phyloP scores from a whole-genome alignment of 2,888 invertebrate species.

The Troides aeacus region DNA sequence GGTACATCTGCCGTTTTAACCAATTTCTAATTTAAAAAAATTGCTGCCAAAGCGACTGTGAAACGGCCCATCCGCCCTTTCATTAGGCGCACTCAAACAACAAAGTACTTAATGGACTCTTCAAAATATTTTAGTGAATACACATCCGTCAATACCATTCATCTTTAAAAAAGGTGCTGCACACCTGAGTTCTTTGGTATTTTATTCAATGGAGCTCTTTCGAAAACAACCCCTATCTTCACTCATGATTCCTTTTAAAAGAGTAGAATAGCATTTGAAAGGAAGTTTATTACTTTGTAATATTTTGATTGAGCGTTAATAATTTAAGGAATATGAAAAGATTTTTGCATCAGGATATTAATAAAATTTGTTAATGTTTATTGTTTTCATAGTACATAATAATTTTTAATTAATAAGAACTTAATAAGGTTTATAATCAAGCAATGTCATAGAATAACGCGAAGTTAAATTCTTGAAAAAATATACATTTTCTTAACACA shows the following conservation, averaged over 20 bases:
- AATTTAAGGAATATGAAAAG: neutral
- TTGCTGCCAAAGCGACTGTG: constrained; percentile 7
- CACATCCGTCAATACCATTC: constrained; percentile 50
- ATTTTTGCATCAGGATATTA: neutral
- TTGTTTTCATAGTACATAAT: too few relatives aligned
- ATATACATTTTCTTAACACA: too few relatives aligned
- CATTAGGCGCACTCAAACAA: constrained; percentile 36
- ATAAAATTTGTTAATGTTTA: neutral
- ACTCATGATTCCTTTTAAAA: constrained; percentile 54
- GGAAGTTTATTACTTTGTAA: constrained; percentile 46
- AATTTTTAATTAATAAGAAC: too few relatives aligned
- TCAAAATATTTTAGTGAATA: constrained; percentile 45
- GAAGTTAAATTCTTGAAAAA: too few relatives aligned
- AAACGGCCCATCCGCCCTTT: constrained; percentile 19
- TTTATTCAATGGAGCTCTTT: constrained; percentile 58
- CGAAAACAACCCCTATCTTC: constrained; percentile 58
- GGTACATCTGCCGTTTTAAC: constrained; percentile 5
- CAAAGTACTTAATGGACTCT: constrained; percentile 46
- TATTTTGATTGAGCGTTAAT: neutral
- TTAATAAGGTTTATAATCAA: too few relatives aligned
- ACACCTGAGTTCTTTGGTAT: constrained; percentile 52
- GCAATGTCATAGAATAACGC: too few relatives aligned
- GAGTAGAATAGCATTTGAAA: constrained; percentile 40
- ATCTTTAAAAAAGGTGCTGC: constrained; percentile 43
- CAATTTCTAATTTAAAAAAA: constrained; percentile 14